A percentile compares a stretch with the other conserved stretches of the same genome.
Evolutionary conservation across 2,888 invertebrate species (phyloP).

Genomic region (Automeris io): DNA sequence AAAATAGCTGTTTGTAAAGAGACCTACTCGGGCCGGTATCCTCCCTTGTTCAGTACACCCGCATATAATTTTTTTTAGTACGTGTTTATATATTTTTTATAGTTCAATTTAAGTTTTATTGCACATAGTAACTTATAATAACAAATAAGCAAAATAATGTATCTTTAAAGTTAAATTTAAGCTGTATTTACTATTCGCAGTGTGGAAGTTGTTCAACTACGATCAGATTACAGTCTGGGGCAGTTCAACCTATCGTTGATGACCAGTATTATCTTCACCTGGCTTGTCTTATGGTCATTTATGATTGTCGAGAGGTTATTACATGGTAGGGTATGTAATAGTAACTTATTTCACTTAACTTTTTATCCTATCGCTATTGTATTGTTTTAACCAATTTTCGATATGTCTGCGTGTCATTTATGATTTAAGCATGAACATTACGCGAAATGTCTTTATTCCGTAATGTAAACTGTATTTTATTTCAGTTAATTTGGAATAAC

Average conservation of each 20-base stretch:
- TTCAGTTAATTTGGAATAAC: conserved; percentile 62
- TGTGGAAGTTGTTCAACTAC: conserved; percentile 48
- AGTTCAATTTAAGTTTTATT: background rate
- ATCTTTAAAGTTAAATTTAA: no score
- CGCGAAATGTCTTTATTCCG: no score
- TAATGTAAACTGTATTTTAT: no score
- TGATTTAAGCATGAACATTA: no score
- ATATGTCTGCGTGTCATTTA: no score
- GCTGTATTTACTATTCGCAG: conserved; percentile 25
- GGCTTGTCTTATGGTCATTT: conserved; percentile 46
- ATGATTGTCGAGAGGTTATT: conserved; percentile 41
- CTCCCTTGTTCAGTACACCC: conserved; percentile 44
- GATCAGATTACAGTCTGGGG: conserved; percentile 27
- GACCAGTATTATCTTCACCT: conserved; percentile 29
- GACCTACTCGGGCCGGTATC: conserved; percentile 40
- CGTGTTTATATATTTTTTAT: conserved; percentile 20
- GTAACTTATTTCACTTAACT: conserved; percentile 38
- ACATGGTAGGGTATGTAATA: conserved; percentile 42
- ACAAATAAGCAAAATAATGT: no score
- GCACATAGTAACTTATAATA: background rate
- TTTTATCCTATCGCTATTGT: no score
- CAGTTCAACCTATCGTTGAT: conserved; percentile 38
- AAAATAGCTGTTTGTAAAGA: conserved; percentile 46
- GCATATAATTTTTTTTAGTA: conserved; percentile 66
- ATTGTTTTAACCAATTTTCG: no score